A percentile compares a stretch with the other conserved stretches of the same genome.
Evolutionary conservation across 2,888 invertebrate genomes (phyloP).

Genomic region (Agrypnus murinus): DNA sequence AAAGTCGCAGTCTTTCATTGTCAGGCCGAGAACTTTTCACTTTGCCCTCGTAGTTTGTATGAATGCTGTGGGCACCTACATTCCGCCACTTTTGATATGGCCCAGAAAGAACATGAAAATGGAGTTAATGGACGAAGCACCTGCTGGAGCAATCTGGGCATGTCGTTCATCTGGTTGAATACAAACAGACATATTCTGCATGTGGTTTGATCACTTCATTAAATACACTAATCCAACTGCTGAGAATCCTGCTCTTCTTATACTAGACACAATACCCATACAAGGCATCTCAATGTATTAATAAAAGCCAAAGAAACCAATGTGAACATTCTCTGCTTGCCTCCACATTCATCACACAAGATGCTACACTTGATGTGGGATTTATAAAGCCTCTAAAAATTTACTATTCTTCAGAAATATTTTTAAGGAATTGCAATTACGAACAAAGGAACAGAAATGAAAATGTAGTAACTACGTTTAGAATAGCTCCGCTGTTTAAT

Average conservation of each 20-base stretch:
- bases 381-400: slow-evolving; percentile 14
- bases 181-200: too few species aligned
- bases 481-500: not conserved
- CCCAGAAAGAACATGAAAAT: not conserved
- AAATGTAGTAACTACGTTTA: not conserved
- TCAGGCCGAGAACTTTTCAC: too few species aligned
- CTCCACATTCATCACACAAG: slow-evolving; percentile 52
- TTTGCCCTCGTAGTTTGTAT: slow-evolving; percentile 1
- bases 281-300: slow-evolving; percentile 48
- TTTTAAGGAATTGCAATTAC: not conserved
- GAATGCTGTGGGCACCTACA: not conserved
- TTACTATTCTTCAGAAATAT: slow-evolving; percentile 51
- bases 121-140: not conserved
- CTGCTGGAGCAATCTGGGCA: too few species aligned
- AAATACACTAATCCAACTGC: too few species aligned
- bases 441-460: too few species aligned
- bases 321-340: slow-evolving; percentile 31
- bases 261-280: slow-evolving; percentile 37
- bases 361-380: slow-evolving; percentile 37
- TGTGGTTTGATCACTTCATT: too few species aligned
- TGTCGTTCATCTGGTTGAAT: too few species aligned
- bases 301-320: slow-evolving; percentile 53
- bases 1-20: too few species aligned
- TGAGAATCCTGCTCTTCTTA: too few species aligned
- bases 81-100: not conserved